Conservation (phyloP, 2,888 invertebrate genomes). For the Kuschelorhynchus macadamiae region DNA sequence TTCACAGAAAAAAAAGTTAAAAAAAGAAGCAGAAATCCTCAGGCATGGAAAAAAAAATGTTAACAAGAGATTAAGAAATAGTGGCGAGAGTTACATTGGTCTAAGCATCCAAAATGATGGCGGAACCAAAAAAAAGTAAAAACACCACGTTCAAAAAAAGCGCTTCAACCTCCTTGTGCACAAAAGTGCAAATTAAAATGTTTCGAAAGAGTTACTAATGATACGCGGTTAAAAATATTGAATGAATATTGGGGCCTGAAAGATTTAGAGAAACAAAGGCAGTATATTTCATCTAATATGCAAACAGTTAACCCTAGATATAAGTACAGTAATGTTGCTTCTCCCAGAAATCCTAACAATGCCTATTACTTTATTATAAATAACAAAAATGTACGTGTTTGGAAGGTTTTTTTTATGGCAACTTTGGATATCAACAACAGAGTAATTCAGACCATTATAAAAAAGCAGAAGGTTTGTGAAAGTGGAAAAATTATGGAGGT, state of each 20-base stretch:
- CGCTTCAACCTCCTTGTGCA: constrained; percentile 20
- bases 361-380: constrained; percentile 10
- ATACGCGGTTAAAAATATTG: constrained; percentile 8
- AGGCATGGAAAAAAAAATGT: constrained; percentile 4
- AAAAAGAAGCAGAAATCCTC: constrained; percentile 5
- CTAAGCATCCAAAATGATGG: not conserved
- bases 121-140: constrained; percentile 13
- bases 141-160: constrained; percentile 12
- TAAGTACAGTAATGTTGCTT: constrained; percentile 23
- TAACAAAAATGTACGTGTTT: constrained; percentile 17
- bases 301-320: constrained; percentile 20
- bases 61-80: constrained; percentile 9
- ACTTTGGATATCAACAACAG: constrained; percentile 18
- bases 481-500: constrained; percentile 8
- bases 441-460: constrained; percentile 9
- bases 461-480: constrained; percentile 14
- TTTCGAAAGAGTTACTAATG: constrained; percentile 10
- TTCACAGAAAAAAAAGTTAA: not conserved
- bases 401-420: constrained; percentile 7
- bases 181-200: constrained; percentile 21
- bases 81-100: constrained; percentile 2
- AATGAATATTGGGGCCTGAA: constrained; percentile 12
- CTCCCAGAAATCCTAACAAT: constrained; percentile 13
- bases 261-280: constrained; percentile 17
- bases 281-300: constrained; percentile 29